Evolutionary conservation across 2,797 vertebrate species (phyloP).

Genomic region (Lepidocolaptes lacrymiger): DNA sequence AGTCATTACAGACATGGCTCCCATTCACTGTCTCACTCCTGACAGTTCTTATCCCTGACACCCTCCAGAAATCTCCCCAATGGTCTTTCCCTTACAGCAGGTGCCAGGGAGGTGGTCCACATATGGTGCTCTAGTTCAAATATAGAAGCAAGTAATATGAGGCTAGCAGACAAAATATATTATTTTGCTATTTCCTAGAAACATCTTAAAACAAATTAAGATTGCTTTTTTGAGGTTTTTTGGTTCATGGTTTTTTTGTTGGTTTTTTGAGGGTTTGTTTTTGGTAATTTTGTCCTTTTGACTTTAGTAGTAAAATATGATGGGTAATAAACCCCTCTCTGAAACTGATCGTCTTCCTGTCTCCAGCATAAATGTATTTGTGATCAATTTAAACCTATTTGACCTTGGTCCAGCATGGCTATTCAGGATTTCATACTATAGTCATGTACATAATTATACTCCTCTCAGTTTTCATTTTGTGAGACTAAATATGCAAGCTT

Average conservation of each 20-base stretch:
- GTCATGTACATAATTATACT: neutral
- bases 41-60: neutral
- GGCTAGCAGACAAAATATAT: neutral
- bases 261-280: no score
- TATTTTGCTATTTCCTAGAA: neutral
- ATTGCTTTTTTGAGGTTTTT: neutral
- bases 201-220: neutral
- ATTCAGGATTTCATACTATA: neutral
- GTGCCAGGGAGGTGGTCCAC: neutral
- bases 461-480: neutral
- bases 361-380: neutral
- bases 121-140: neutral
- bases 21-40: neutral
- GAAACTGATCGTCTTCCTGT: neutral
- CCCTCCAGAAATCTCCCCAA: neutral
- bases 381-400: neutral
- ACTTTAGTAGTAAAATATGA: neutral
- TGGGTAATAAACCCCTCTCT: neutral
- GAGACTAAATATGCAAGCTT: neutral
- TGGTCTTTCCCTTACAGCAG: neutral
- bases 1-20: neutral
- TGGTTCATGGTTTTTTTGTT: no score
- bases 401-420: neutral
- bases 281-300: neutral
- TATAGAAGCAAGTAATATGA: neutral